phyloP scores from a whole-genome alignment of 2,113 vertebrate genomes.

The Ornithorhynchus anatinus region DNA sequence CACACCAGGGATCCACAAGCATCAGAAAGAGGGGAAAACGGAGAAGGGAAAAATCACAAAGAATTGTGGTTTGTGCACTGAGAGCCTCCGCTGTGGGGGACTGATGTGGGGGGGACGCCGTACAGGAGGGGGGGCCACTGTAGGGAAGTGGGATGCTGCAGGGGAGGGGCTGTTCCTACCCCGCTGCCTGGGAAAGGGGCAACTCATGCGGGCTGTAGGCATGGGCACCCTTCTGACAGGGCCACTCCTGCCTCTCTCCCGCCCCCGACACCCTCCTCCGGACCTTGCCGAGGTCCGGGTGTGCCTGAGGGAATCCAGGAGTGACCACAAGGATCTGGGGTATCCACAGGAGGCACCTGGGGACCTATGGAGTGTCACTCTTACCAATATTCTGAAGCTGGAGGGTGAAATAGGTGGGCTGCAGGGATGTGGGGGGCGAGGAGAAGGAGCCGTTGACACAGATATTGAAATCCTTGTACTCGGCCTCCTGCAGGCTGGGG shows the following conservation, averaged over 20 bases:
- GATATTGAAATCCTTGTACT: slow-evolving; percentile 82
- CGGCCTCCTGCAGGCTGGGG: slow-evolving; percentile 60
- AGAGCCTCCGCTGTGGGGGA: no score
- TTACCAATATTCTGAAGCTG: slow-evolving; percentile 85
- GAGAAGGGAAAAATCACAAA: no score
- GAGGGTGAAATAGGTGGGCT: slow-evolving; percentile 68
- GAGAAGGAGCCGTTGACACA: slow-evolving; percentile 84
- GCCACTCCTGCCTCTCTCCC: background rate
- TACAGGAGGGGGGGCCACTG: no score
- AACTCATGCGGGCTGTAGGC: background rate
- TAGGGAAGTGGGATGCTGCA: no score
- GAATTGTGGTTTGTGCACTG: no score
- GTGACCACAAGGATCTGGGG: background rate
- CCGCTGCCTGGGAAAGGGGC: background rate
- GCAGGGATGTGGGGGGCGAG: slow-evolving; percentile 40
- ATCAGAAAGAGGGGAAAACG: background rate
- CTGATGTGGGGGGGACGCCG: no score
- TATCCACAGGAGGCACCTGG: no score
- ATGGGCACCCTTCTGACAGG: background rate
- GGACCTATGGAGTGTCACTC: accelerated
- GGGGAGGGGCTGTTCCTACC: no score
- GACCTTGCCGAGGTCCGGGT: background rate
- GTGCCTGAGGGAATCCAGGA: background rate
- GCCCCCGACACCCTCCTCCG: background rate
- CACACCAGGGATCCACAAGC: background rate